Conservation (phyloP, 1,140 invertebrate species). For the Drosophila jambulina region DNA sequence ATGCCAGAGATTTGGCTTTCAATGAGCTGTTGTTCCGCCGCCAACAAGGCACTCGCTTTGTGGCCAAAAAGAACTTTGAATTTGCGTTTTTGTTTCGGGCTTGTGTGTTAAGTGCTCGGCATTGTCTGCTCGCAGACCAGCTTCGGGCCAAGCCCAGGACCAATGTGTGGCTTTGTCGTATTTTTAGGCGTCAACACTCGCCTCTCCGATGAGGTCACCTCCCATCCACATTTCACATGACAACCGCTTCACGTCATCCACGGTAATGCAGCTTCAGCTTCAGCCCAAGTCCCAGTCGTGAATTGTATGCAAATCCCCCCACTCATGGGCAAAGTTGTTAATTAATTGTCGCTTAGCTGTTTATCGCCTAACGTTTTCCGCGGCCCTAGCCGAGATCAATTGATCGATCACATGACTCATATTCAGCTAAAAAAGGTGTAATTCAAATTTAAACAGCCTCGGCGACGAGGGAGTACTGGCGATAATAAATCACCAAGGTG, state of each 20-base stretch:
- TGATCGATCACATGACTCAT: slow-evolving; percentile 24
- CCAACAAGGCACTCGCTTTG: slow-evolving; percentile 58
- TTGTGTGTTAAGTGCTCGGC: slow-evolving; percentile 57
- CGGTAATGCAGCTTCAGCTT: slow-evolving; percentile 31
- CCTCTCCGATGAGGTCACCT: slow-evolving; percentile 51
- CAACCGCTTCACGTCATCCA: slow-evolving; percentile 46
- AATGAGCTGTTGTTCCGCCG: slow-evolving; percentile 26
- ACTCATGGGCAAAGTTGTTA: slow-evolving; percentile 26
- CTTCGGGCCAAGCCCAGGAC: slow-evolving; percentile 64
- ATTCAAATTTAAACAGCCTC: slow-evolving; percentile 14
- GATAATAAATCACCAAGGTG: slow-evolving; percentile 24
- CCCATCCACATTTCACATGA: slow-evolving; percentile 26
- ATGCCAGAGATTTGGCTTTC: slow-evolving; percentile 20
- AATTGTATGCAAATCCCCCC: slow-evolving; percentile 53
- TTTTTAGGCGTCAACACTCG: slow-evolving; percentile 41
- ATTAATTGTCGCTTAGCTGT: slow-evolving; percentile 39
- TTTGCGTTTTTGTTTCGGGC: slow-evolving; percentile 18
- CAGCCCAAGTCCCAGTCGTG: neutral
- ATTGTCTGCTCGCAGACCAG: slow-evolving; percentile 42
- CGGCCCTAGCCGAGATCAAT: slow-evolving; percentile 12
- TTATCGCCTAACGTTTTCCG: slow-evolving; percentile 8
- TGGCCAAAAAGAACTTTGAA: slow-evolving; percentile 47
- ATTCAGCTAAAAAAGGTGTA: neutral
- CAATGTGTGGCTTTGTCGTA: slow-evolving; percentile 42
- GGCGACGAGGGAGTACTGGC: neutral